Percentiles rank a stretch among this genome's conserved stretches.
These are phyloP conservation scores for Plagodis pulveraria DNA, from an alignment of 2,888 invertebrate genomes.

Conservation along the genomic window DNA sequence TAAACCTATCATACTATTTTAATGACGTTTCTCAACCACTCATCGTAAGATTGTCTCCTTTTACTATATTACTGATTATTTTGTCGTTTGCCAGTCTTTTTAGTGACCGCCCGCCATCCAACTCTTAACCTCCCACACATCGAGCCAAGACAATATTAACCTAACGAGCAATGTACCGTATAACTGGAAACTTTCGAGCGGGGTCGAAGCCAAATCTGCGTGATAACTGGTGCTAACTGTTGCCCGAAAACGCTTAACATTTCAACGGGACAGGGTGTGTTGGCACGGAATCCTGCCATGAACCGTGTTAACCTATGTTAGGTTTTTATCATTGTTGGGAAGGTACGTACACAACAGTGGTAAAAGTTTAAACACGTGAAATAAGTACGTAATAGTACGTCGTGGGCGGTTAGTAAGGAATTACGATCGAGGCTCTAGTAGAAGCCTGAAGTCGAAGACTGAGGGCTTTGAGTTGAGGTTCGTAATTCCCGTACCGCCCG, in stretches of 20 bases:
- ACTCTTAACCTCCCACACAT: slow-evolving; percentile 20
- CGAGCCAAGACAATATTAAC: slow-evolving; percentile 32
- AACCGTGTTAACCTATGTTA: slow-evolving; percentile 15
- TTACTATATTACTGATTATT: too few relatives aligned
- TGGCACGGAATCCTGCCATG: slow-evolving; percentile 20
- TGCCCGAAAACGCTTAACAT: slow-evolving; percentile 29
- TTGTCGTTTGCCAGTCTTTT: too few relatives aligned
- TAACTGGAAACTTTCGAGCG: slow-evolving; percentile 25
- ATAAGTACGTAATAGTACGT: too few relatives aligned
- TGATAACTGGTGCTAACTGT: slow-evolving; percentile 38
- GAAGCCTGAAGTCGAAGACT: too few relatives aligned
- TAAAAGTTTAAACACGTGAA: background rate
- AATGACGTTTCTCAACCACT: too few relatives aligned
- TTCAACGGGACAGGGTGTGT: slow-evolving; percentile 22
- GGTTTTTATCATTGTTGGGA: slow-evolving; percentile 11
- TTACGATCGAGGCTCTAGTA: too few relatives aligned
- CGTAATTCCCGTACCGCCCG: too few relatives aligned
- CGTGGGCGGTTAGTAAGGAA: too few relatives aligned
- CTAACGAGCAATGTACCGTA: slow-evolving; percentile 26
- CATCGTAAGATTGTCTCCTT: too few relatives aligned
- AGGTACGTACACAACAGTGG: background rate
- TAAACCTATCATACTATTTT: too few relatives aligned
- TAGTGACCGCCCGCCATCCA: slow-evolving; percentile 7
- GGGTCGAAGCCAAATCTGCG: slow-evolving; percentile 41
- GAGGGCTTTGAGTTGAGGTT: too few relatives aligned